Evolutionary conservation across 2,888 invertebrate species (phyloP), one percentile per base, ranked within the genome.

Genomic region (Diaphora mendica): DNA sequence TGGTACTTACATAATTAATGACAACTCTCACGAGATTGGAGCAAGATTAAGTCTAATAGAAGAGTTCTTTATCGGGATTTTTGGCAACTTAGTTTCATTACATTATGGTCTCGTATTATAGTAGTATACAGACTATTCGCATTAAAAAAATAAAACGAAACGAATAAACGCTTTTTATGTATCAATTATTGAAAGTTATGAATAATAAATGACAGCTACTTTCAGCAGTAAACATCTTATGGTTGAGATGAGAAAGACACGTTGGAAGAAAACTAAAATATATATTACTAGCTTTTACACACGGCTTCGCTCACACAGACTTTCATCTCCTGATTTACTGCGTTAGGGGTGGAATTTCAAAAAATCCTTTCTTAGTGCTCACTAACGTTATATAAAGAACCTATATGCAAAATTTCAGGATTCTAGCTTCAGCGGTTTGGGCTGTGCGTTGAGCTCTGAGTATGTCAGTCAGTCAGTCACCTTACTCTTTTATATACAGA

Each of bases 1-100:
- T 75, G 73, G 66, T 64, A 71, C 67, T 70, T 76, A 66, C 77
- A 76, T 79, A 79, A 74, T 76, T 73, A 76, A 82, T 78, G 68
- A 70, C 20, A 64, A 68, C 67, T 42, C 70, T 35, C 65, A 55
- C 62, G 44, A 59, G 71, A 77, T 77, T 67, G 55, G 35, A 73
- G 59, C 69, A 59, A 75, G 66, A 73, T 77, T 75, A 76, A 77
- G 76, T 39, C 62, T 62, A 59, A 30, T 13, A 55, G 20, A 39
- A 17, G 62, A 64, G 30, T 59, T 59, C 9, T 33, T 64, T 64
- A 17, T 15, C 0, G 5, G 33, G 17, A 20, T 62, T 64, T 70
- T 23, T 33, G 11, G 26, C 33, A 48, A 70, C 13, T 48, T n/a
- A 48, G 23, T 30, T 20, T 11, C 1, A 30, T 26, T 17, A 13